Percentiles rank a stretch among this genome's conserved stretches.
Conservation (phyloP, 2,113 vertebrate species). For the Gallinago undulata region DNA sequence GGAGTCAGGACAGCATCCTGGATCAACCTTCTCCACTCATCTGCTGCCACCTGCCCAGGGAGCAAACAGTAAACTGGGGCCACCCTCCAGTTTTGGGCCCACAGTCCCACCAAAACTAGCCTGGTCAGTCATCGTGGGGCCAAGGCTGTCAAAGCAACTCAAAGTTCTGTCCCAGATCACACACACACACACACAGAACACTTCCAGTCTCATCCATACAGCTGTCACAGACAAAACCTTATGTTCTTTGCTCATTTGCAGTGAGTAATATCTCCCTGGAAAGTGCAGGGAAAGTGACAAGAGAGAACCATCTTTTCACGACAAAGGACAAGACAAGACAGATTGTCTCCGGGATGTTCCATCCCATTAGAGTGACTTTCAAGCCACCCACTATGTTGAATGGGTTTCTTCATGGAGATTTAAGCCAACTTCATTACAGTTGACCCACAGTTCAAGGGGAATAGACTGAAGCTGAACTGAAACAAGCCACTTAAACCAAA, state of each 20-base stretch:
- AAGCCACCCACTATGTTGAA: background rate
- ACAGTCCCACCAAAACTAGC: rapidly evolving
- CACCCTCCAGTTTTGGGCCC: background rate
- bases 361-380: background rate
- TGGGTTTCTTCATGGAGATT: background rate
- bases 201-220: background rate
- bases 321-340: background rate
- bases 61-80: background rate
- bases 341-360: background rate
- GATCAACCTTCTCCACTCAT: slow-evolving; percentile 58
- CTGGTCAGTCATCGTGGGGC: rapidly evolving
- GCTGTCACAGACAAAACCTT: background rate
- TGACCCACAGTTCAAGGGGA: background rate
- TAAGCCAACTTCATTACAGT: background rate
- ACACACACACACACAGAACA: background rate
- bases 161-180: background rate
- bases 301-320: background rate
- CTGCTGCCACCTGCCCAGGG: slow-evolving; percentile 41
- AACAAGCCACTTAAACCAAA: rapidly evolving
- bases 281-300: background rate
- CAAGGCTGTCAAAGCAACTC: background rate
- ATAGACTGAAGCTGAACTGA: background rate
- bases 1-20: slow-evolving; percentile 70
- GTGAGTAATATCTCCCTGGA: background rate
- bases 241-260: background rate